These are phyloP conservation scores for Numenius phaeopus DNA, from an alignment of 2,797 vertebrate genomes.

Conservation along the genomic window DNA sequence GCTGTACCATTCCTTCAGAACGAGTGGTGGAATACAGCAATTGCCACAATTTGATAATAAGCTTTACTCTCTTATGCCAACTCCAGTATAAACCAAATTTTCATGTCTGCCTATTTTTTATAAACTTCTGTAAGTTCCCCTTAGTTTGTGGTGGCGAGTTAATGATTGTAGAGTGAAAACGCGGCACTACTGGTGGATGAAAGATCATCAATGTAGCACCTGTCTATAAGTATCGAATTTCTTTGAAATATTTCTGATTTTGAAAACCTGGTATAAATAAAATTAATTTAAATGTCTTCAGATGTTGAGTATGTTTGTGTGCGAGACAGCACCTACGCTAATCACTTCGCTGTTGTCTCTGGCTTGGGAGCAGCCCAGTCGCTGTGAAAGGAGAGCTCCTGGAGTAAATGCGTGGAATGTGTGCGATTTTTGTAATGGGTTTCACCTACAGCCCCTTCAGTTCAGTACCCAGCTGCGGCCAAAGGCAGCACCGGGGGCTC, in stretches of 20 bases:
- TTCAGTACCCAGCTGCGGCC: neutral
- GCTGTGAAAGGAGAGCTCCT: neutral
- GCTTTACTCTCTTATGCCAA: constrained; percentile 61
- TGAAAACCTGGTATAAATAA: constrained; percentile 73
- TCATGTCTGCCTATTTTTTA: constrained; percentile 53
- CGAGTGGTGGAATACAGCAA: neutral
- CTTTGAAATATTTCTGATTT: constrained; percentile 66
- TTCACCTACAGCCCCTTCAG: neutral
- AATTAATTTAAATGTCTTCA: constrained; percentile 65
- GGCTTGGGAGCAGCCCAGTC: neutral
- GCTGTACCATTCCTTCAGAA: neutral
- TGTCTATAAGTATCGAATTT: constrained; percentile 61
- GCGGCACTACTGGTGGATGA: constrained; percentile 22
- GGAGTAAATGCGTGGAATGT: neutral
- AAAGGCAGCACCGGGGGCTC: neutral
- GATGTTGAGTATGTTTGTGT: constrained; percentile 38
- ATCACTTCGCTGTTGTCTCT: neutral
- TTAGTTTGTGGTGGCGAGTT: constrained; percentile 61
- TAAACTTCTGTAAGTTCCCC: constrained; percentile 42
- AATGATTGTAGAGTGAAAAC: constrained; percentile 51
- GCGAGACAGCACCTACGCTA: neutral
- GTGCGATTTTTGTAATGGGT: neutral
- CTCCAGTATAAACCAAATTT: constrained; percentile 60
- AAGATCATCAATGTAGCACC: constrained; percentile 66
- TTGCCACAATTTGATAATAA: constrained; percentile 36